Base-by-base conservation (phyloP, 2,888 invertebrate species). In the Tryphoninae sp. region DNA sequence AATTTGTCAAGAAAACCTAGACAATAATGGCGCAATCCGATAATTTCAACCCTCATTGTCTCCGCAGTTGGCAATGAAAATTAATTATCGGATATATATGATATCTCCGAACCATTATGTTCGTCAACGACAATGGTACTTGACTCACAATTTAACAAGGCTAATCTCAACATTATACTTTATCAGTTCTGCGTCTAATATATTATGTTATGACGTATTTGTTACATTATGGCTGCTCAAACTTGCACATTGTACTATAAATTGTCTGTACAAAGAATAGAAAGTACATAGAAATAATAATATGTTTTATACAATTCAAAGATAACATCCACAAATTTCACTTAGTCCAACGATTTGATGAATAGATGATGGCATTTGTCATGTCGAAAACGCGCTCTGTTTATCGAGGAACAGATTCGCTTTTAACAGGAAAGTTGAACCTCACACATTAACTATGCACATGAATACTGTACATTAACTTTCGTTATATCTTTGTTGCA, bases 151-250 rank as follows among this genome's bases (percentile, higher is more conserved):
- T 77, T 81, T 79, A 72, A 77, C 77, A 82, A 82, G 82, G 61
- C 71, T 77, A 83, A 80, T 76, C 71, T 81, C 82, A 80, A 83
- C 33, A 33, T 33, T 81, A 83, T 82, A 86, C 68, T 83, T 83
- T 84, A 84, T 86, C 85, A 86, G 85, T 86, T 84, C 86, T 84
- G 85, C 85, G 78, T 84, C 81, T 84, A 86, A 83, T 84, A 85
- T 82, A 81, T 83, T 80, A 82, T 83, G 82, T 81, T 81, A 80
- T 83, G 78, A 80, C 73, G 67, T 82, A 82, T 82, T 82, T 84
- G 77, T 83, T 83, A 83, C 76, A 80, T 78, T 84, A 84, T 85
- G 85, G 85, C 84, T 85, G 84, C 80, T 84, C 83, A 83, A 82
- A 84, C 79, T 84, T 83, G 84, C 82, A 84, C 80, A 83, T 85